Evolutionary conservation across 1,140 invertebrate genomes (phyloP), one percentile per base, ranked within the genome.

Genomic region (Mya arenaria): DNA sequence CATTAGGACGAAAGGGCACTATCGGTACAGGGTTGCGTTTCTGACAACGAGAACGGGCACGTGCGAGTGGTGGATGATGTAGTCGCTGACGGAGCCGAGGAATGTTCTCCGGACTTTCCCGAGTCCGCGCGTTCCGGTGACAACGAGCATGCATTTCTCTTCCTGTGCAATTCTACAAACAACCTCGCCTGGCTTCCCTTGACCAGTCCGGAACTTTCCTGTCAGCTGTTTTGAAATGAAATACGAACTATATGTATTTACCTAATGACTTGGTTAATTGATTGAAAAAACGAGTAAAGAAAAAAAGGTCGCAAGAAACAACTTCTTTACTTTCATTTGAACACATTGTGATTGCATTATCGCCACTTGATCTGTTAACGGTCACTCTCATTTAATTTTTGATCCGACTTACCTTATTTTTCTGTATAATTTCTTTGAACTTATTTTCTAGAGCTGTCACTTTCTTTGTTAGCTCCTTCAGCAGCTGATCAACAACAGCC

Each of bases 51-150:
- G 10, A 3, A 88, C 87, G 8, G 88, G 87, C 28, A 89, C 63
- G 39, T 82, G 48, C 0, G 86, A 62, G 58, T 89, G 84, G 25
- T 85, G 87, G 1, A 89, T 48, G 28, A 88, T 78, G 60, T 86
- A 89, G 39, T 85, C 86, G 52, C 88, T 89, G 71, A 89, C 85
- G 48, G 87, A 88, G 25, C 88, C 87, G 34, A 89, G 30, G 5
- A 89, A 69, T 19, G 87, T 84, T 15, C 88, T 78, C 25, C 86
- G 68, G 4, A 89, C 32, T 17, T 77, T 77, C n/a, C 84, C 87
- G 55, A 85, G 52, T 15, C 88, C 88, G 52, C 87, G 84, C 15
- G 84, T 74, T 23, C 88, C 88, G 15, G 82, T 82, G 28, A 89
- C 79, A 37, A 90, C 87, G 82, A 89, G n/a, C n/a, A n/a, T n/a